Evolutionary conservation across 2,888 invertebrate genomes (phyloP), one percentile per base, ranked within the genome.

Genomic region (Entomobrya proxima): DNA sequence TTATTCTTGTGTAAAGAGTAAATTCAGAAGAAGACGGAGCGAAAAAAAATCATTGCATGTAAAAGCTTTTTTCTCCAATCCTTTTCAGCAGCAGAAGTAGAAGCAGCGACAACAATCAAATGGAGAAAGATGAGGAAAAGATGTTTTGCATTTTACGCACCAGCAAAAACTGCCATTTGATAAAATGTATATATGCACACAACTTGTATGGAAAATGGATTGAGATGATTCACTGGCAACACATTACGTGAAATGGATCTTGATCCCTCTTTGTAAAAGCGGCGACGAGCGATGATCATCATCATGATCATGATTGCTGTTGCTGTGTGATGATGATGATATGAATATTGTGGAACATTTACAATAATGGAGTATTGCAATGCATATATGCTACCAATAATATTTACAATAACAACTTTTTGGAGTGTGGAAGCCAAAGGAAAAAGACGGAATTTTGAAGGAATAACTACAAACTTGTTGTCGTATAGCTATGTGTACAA

Each of bases 81-180:
- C 79, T 74, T 67, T 79, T 78, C 52, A 72, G 44, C n/a, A n/a
- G n/a, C n/a, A n/a, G n/a, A n/a, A n/a, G n/a, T n/a, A n/a, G 44
- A 55, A 32, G 9, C 75, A 85, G 64, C 32, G 79, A 79, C 79
- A 85, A 79, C 74, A 83, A 64, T 79, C 79, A 83, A 67, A 74
- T 47, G 21, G 21, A 74, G 32, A 52, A 72, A 69, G 58, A 79
- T 77, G 67, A 72, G 72, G 67, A 85, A 85, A 85, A 79, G 58
- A 85, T 85, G 85, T 79, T 85, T 85, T 79, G 74, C 61, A 85
- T 85, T 85, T 79, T 55, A 67, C 72, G 77, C 52, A 72, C 47
- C 27, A 74, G 27, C n/a, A 79, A 52, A 47, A 52, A 80, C 37
- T 55, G 40, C 69, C 55, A 55, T 80, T 50, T 80, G 40, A 52